Evolutionary conservation across 1,140 invertebrate species (phyloP), one percentile per base, ranked within the genome.

Genomic region (Drosophila pallidifrons): DNA sequence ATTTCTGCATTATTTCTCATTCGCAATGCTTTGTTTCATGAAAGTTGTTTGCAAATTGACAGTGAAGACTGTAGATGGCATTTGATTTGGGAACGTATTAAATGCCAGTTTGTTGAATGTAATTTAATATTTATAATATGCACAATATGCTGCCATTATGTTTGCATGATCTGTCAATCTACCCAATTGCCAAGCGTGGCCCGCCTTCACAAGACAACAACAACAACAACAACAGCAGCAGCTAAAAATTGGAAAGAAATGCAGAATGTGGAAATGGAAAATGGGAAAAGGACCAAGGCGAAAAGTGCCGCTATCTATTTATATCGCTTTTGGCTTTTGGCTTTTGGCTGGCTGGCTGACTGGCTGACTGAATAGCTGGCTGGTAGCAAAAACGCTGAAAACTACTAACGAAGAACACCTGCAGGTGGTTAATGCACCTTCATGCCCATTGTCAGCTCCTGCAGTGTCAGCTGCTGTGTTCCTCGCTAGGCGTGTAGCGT

Each of bases 81-180:
- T 41, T 52, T 54, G 35, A 65, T 65, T 43, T 35, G 13, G 20
- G 30, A 45, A 16, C 30, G 16, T 75, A 75, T 75, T 64, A 46
- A 68, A 65, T 74, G 72, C 45, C 79, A 79, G 68, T 68, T 77
- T 79, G 82, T 60, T 67, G 59, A 64, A 83, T 80, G 80, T 87
- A 88, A 83, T 83, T 88, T 88, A 88, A 88, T 83, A 88, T 83
- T 89, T 82, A 88, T 83, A 61, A 75, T 88, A 82, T 88, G 77
- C 76, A 79, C 83, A 83, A 80, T 80, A 80, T 79, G 74, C 81
- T 89, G 80, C 80, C 80, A 89, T 87, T 89, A 89, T 78, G 83
- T 83, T 88, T 88, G 85, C 83, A 88, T 89, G 83, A 88, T 88
- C 83, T 88, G 83, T 88, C 83, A 88, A 88, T 89, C 85, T 83